Base-by-base conservation (phyloP, 2,797 vertebrate genomes). In the Chelonia mydas region DNA sequence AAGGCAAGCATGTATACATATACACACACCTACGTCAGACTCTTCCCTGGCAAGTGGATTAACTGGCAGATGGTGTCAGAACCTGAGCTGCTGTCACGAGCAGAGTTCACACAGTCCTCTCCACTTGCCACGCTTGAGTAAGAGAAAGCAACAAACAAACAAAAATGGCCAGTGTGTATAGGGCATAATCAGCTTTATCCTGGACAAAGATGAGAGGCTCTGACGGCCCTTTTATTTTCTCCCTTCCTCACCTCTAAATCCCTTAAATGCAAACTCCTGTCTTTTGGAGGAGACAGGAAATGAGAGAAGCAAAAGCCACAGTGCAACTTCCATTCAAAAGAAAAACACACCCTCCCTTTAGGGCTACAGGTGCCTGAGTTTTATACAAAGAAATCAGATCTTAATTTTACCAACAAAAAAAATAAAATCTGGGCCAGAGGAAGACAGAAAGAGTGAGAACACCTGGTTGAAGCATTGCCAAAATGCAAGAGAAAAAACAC, bases 41-140 rank as follows among this genome's bases (percentile, higher is more conserved):
- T 47, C 90, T 96, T 95, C 93, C 94, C 96, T 74, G 83, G 93
- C 94, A 98, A 98, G 94, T 90, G 97, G 97, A 98, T 98, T 98
- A 97, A 93, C 95, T 76, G 80, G 96, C 98, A 98, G 97, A 98
- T 97, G 94, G 95, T 93, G 89, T 83, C 88, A 96, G 94, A 94
- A 93, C 91, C 59, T n/a, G 91, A 97, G 95, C 95, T 90, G 74
- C 90, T 86, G 91, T 95, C 87, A 90, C 74, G 80, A 97, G 90
- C 76, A 95, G 89, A 95, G 91, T 92, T 97, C 89, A 92, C 0
- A 17, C 96, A 82, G 94, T 96, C 94, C 90, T 94, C 27, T 94
- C 27, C 54, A 87, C 79, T 82, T 31, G 72, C 77, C 80, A 51
- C 8, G 0, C 83, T 68, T 81, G 59, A 87, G 68, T 87, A 84